Evolutionary conservation across 2,113 vertebrate genomes (phyloP).

Genomic region (Setophaga kirtlandii): DNA sequence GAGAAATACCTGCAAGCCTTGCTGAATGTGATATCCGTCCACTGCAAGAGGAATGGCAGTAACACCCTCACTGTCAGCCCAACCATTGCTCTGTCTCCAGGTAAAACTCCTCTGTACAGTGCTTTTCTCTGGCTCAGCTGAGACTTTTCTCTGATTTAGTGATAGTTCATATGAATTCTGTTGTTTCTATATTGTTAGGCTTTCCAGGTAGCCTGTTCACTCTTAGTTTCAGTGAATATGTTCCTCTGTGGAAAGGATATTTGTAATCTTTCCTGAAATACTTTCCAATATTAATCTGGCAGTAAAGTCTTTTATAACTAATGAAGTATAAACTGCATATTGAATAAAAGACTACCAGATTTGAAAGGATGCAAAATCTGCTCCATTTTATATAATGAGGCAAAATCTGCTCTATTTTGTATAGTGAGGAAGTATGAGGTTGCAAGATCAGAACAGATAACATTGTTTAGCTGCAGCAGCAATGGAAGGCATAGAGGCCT

Average conservation of each 20-base stretch:
- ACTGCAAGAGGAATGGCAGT: slow-evolving; percentile 87
- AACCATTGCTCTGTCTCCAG: slow-evolving; percentile 90
- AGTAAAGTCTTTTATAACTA: neutral
- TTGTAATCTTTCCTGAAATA: neutral
- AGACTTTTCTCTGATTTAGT: neutral
- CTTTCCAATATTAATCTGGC: neutral
- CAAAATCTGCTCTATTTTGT: neutral
- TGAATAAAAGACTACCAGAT: neutral
- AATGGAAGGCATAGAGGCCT: neutral
- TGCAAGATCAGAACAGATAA: neutral
- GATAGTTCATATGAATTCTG: neutral
- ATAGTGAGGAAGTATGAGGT: neutral
- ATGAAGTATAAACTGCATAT: neutral
- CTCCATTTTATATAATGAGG: neutral
- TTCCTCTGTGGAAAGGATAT: neutral
- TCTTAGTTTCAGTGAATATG: neutral
- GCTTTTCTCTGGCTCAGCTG: neutral
- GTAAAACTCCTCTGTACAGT: slow-evolving; percentile 68
- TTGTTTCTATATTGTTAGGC: neutral
- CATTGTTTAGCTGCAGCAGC: neutral
- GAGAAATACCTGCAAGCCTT: slow-evolving; percentile 97
- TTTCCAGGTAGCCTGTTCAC: neutral
- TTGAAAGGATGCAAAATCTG: neutral
- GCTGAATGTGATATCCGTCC: slow-evolving; percentile 87
- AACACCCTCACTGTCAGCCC: slow-evolving; percentile 87